Evolutionary conservation across 2,113 vertebrate genomes (phyloP), one percentile per base, ranked within the genome.

Genomic region (Raja brachyura): DNA sequence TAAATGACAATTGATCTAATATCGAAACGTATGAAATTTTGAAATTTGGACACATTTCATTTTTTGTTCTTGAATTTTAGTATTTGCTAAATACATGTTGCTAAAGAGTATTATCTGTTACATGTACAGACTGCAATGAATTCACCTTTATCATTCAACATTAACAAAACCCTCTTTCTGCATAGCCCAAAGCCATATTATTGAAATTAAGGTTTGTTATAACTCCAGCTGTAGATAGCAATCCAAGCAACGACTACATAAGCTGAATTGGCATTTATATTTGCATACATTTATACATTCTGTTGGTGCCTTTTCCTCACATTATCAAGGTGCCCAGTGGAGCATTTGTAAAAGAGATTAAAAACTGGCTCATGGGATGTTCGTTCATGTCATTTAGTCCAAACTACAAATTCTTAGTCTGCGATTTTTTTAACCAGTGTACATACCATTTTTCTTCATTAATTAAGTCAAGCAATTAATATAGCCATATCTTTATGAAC

Each of bases 201-300:
- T 54, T 92, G 59, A 92, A 92, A 74, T 92, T 70, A 92, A 92
- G 73, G 90, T 73, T 48, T 73, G 68, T 92, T 92, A 92, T 92
- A 74, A 74, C 90, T 74, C 66, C 68, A 74, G 68, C 68, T 73
- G 90, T 28, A 92, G 90, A 90, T 90, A 92, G 68, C 33, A 92
- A 31, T 92, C 25, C 18, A 31, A 92, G 66, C 66, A 74, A 92
- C 73, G 33, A 92, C 73, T 92, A 73, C 90, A 92, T 73, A 92
- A 92, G 66, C 68, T 73, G 90, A 73, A 92, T 68, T 54, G 70
- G 66, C 68, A 92, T 92, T 73, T 74, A 73, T 92, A 92, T 92
- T 92, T 92, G 68, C 90, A 92, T 74, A 74, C 39, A 74, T 39
- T 92, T 92, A 73, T 92, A 92, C 68, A 92, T 74, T 48, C 68